Base-by-base conservation (phyloP, 2,797 vertebrate genomes). In the Cyclopterus lumpus region DNA sequence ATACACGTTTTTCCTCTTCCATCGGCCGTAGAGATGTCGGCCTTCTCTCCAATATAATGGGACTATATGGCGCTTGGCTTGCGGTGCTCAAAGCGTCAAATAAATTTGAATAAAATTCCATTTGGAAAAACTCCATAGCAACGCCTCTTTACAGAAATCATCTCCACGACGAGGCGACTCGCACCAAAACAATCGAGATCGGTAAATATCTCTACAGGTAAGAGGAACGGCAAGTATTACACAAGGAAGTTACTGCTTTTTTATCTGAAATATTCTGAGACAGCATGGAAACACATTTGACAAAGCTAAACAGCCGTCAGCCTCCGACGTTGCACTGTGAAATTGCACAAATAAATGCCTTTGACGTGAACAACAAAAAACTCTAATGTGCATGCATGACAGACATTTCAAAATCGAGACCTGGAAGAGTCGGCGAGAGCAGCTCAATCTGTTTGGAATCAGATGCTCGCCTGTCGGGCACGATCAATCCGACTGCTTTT, bases 391-490 rank as follows among this genome's bases (percentile, higher is more conserved):
- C 82, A 38, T 59, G 75, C 66, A 74, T 85, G 84, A 86, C 85
- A 89, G 86, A 83, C 77, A 76, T 79, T 72, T 79, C 88, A 89
- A 77, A 86, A 75, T n/a, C 10, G 62, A 77, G 75, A 86, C 81
- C 82, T 87, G 86, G 88, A 90, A 77, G 82, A 87, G 76, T 82
- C 73, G 51, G 81, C 71, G 55, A 75, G 49, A 80, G 73, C 49
- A 32, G 71, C 40, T 72, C 87, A 82, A 79, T 89, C 85, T 91
- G 89, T 89, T 91, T 82, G 60, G 36, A 87, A 89, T 89, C 79
- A 87, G 82, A 84, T 36, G 58, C 76, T 83, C 20, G 80, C 73
- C 85, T 85, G 88, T 92, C 85, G 84, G 74, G 22, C 75, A 79
- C 63, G 82, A 88, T 91, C 87, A 88, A 86, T 85, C 77, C 40